Percentiles rank a stretch among this genome's conserved stretches.
Evolutionary conservation across 1,140 invertebrate genomes (phyloP).

Genomic region (Drosophila melanica): DNA sequence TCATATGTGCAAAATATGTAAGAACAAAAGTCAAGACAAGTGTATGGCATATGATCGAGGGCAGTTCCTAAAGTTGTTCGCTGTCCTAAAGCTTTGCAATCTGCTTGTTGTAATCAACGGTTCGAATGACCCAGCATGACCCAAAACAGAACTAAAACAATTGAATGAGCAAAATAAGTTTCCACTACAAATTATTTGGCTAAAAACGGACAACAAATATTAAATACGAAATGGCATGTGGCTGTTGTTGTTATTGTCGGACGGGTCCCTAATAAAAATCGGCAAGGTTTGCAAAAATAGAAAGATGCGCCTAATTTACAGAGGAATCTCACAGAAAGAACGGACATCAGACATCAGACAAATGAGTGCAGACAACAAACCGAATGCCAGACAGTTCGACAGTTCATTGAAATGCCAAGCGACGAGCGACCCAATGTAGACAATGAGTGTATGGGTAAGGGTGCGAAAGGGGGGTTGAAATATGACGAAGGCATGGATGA

Average conservation of each 20-base stretch:
- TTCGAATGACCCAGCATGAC: neutral
- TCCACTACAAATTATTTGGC: slow-evolving; percentile 63
- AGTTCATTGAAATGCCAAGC: slow-evolving; percentile 74
- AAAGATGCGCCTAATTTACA: slow-evolving; percentile 61
- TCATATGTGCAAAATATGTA: slow-evolving; percentile 49
- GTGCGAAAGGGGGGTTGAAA: slow-evolving; percentile 18
- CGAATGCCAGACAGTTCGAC: slow-evolving; percentile 19
- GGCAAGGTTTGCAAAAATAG: slow-evolving; percentile 75
- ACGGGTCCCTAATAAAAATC: slow-evolving; percentile 61
- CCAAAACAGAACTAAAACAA: slow-evolving; percentile 37
- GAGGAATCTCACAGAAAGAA: slow-evolving; percentile 31
- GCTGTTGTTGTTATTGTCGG: slow-evolving; percentile 56
- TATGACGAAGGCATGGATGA: slow-evolving; percentile 18
- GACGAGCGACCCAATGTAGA: slow-evolving; percentile 21
- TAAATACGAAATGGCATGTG: slow-evolving; percentile 50
- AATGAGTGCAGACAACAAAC: slow-evolving; percentile 2
- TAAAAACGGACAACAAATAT: slow-evolving; percentile 57
- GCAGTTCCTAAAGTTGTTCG: slow-evolving; percentile 1
- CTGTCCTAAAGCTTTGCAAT: neutral
- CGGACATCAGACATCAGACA: neutral
- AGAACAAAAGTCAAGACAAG: slow-evolving; percentile 57
- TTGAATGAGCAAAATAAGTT: slow-evolving; percentile 50
- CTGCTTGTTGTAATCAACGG: neutral
- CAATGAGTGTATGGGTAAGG: slow-evolving; percentile 11
- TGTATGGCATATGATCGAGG: slow-evolving; percentile 36